These are phyloP conservation scores for Chrysochloris asiatica DNA, from an alignment of 2,113 vertebrate species.

Conservation along the genomic window DNA sequence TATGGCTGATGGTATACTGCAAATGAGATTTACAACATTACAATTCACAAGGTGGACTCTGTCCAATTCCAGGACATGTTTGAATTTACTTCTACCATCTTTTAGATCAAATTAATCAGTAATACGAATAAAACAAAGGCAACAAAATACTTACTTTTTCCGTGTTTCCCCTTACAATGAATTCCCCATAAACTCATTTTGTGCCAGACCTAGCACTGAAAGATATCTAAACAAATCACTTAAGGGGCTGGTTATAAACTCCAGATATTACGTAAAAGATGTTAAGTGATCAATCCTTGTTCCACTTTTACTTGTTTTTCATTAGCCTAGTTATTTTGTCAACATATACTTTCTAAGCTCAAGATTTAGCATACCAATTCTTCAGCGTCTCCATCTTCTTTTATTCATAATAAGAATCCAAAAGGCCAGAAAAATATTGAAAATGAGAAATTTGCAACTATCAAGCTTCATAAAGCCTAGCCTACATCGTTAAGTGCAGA, in stretches of 20 bases:
- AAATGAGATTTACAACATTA: constrained; percentile 61
- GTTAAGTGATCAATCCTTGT: background rate
- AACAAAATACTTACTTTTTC: constrained; percentile 22
- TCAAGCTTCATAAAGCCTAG: background rate
- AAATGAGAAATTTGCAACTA: background rate
- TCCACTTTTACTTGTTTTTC: constrained; percentile 41
- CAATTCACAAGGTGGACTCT: constrained; percentile 59
- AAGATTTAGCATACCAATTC: background rate
- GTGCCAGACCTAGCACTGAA: background rate
- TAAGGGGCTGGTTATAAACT: background rate
- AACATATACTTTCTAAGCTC: background rate
- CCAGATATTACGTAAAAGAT: background rate
- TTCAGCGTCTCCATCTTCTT: constrained; percentile 17
- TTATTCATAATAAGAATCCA: constrained; percentile 11
- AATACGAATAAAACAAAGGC: constrained; percentile 60
- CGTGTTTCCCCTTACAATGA: constrained; percentile 60
- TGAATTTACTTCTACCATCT: constrained; percentile 30
- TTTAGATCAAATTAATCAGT: constrained; percentile 27
- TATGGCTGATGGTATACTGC: constrained; percentile 97
- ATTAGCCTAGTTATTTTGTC: constrained; percentile 26
- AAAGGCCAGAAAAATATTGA: background rate
- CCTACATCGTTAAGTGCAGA: background rate
- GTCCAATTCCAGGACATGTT: constrained; percentile 42
- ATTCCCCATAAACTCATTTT: constrained; percentile 30
- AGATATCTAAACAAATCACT: background rate